phyloP scores from a whole-genome alignment of 2,797 vertebrate species.

The Coranthus polyacanthus region DNA sequence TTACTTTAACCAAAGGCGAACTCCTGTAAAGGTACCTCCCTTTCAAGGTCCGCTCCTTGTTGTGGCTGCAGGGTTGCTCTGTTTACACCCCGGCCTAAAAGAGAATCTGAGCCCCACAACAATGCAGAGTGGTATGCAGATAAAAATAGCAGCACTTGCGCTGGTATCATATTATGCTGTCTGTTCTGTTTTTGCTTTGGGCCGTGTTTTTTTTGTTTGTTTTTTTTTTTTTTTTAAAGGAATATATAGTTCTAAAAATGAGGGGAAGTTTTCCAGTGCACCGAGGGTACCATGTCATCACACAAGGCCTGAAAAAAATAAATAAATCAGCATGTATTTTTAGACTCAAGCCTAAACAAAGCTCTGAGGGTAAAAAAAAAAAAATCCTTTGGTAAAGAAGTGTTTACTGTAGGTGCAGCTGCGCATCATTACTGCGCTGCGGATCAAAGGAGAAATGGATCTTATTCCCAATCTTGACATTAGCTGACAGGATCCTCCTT shows the following conservation, averaged over 20 bases:
- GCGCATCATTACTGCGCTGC: conserved; percentile 22
- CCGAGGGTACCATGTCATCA: conserved; percentile 41
- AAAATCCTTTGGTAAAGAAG: conserved; percentile 7
- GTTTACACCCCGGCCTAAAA: conserved; percentile 66
- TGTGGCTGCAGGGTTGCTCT: conserved; percentile 63
- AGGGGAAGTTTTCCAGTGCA: conserved; percentile 41
- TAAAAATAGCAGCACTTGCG: conserved; percentile 65
- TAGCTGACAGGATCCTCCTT: conserved; percentile 51
- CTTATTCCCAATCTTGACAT: conserved; percentile 43
- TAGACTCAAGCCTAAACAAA: conserved; percentile 39
- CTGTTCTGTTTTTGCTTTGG: conserved; percentile 58
- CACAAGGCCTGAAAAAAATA: conserved; percentile 16
- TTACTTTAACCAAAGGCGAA: conserved; percentile 69
- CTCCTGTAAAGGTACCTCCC: conserved; percentile 47
- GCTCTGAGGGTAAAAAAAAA: conserved; percentile 7
- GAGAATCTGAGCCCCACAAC: conserved; percentile 56
- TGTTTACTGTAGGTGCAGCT: conserved; percentile 31
- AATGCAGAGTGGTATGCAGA: conserved; percentile 56
- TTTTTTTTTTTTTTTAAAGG: conserved; percentile 31
- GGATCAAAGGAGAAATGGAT: conserved; percentile 51
- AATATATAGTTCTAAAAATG: conserved; percentile 54
- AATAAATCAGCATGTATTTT: conserved; percentile 43
- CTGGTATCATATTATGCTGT: conserved; percentile 72
- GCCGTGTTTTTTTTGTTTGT: conserved; percentile 28
- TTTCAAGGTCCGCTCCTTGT: conserved; percentile 56